Conservation (phyloP, 2,113 vertebrate genomes). For the Carassius auratus region DNA sequence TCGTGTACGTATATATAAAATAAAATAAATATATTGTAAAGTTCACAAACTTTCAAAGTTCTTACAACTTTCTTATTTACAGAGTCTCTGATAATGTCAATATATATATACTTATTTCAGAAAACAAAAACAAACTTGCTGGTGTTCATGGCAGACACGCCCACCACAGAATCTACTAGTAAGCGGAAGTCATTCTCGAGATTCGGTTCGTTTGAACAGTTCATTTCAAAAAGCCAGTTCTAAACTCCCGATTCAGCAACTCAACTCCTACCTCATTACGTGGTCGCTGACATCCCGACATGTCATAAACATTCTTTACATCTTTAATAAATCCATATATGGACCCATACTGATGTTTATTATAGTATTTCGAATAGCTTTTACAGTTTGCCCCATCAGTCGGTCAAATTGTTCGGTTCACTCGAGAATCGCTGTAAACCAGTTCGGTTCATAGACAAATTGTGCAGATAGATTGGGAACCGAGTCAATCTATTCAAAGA, state of each 20-base stretch:
- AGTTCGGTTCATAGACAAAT: background rate
- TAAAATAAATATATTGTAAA: too few species aligned
- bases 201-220: background rate
- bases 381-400: background rate
- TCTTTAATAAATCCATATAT: background rate
- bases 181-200: background rate
- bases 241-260: background rate
- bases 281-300: background rate
- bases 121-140: too few species aligned
- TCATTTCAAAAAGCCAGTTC: background rate
- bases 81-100: too few species aligned
- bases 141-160: background rate
- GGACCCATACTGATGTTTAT: background rate
- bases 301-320: background rate
- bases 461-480: background rate
- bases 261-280: background rate
- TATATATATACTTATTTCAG: too few species aligned
- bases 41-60: too few species aligned
- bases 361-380: background rate
- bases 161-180: background rate
- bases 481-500: background rate
- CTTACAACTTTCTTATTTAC: too few species aligned
- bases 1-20: too few species aligned
- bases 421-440: background rate
- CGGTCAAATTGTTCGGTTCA: background rate